Conservation (phyloP, 2,888 invertebrate genomes). For the Cataglyphis livida region DNA sequence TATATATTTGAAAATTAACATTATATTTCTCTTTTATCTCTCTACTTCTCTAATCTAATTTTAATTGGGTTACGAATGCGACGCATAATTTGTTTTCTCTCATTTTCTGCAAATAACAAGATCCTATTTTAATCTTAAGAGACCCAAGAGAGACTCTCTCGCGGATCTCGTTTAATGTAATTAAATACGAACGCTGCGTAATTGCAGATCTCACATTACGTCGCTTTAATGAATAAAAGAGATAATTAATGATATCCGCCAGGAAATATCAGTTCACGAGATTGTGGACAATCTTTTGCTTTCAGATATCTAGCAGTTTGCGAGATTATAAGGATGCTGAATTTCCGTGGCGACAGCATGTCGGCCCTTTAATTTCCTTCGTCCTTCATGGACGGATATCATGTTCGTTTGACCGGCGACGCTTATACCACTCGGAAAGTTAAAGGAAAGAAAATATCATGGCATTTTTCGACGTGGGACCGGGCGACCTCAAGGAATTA, state of each 20-base stretch:
- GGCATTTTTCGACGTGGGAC: conserved; percentile 91
- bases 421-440: conserved; percentile 54
- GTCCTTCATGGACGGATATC: conserved; percentile 66
- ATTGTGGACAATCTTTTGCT: conserved; percentile 18
- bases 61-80: neutral
- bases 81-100: conserved; percentile 1
- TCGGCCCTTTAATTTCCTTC: conserved; percentile 49
- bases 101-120: neutral
- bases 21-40: conserved; percentile 10
- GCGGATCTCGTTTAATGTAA: neutral
- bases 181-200: neutral
- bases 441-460: conserved; percentile 73
- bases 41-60: conserved; percentile 6
- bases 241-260: neutral
- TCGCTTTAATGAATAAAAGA: neutral
- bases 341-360: conserved; percentile 50
- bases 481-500: conserved; percentile 91
- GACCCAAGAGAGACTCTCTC: neutral
- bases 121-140: neutral
- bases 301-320: conserved; percentile 35
- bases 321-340: conserved; percentile 57
- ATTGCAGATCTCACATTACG: neutral
- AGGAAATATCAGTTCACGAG: neutral
- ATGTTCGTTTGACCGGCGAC: conserved; percentile 60
- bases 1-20: neutral